Conservation (phyloP, 1,140 invertebrate genomes). For the Belonocnema kinseyi region DNA sequence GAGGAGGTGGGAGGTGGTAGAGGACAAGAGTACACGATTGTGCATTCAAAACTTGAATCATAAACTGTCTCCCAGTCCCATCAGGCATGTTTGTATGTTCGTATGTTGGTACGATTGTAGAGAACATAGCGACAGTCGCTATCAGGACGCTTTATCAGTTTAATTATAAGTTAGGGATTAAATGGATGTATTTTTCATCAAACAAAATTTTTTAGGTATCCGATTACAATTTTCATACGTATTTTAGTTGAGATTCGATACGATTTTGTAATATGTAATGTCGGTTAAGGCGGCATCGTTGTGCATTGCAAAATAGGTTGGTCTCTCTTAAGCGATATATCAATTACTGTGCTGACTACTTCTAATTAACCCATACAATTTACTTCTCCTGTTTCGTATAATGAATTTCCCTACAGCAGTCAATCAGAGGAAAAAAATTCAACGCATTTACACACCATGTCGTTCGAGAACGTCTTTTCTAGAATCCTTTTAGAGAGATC, state of each 20-base stretch:
- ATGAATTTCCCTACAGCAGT: constrained; percentile 8
- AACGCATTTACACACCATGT: not conserved
- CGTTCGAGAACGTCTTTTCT: not conserved
- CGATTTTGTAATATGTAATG: constrained; percentile 4
- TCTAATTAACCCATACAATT: constrained; percentile 17
- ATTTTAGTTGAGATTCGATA: not conserved
- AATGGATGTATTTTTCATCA: too few species aligned
- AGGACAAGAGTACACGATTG: constrained; percentile 15
- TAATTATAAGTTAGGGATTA: too few species aligned
- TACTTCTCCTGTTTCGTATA: constrained; percentile 1
- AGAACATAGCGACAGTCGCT: constrained; percentile 20
- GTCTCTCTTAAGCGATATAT: constrained; percentile 13
- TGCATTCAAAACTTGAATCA: constrained; percentile 28
- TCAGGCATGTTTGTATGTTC: constrained; percentile 16
- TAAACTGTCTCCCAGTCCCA: not conserved
- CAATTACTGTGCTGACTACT: constrained; percentile 12
- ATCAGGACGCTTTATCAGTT: not conserved
- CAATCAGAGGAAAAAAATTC: not conserved
- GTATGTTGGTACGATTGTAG: constrained; percentile 24
- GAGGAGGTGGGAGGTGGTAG: not conserved
- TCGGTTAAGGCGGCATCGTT: not conserved
- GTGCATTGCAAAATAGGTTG: constrained; percentile 15
- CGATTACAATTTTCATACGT: constrained; percentile 13
- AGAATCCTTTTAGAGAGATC: constrained; percentile 2
- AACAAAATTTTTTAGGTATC: constrained; percentile 5